phyloP scores from a whole-genome alignment of 2,113 vertebrate genomes.

The Salvelinus alpinus region DNA sequence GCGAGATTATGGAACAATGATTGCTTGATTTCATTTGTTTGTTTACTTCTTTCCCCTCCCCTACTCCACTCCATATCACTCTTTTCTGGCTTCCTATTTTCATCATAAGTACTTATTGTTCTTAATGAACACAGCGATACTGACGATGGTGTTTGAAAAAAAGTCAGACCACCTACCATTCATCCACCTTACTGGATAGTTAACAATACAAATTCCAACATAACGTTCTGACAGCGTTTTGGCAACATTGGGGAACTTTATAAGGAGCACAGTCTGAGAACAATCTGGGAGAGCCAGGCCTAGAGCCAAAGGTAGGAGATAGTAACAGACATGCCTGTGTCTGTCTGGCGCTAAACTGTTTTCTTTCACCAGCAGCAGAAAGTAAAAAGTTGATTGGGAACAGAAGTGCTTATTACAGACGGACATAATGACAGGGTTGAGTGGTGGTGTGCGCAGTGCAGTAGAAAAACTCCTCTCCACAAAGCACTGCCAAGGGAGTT shows the following conservation, averaged over 20 bases:
- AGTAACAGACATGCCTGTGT: constrained; percentile 38
- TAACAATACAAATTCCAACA: constrained; percentile 30
- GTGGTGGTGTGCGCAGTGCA: constrained; percentile 48
- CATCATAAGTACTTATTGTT: constrained; percentile 33
- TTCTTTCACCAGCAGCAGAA: constrained; percentile 44
- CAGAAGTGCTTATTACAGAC: constrained; percentile 68
- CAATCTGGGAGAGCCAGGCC: constrained; percentile 49
- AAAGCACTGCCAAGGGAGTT: constrained; percentile 24
- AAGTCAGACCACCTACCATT: constrained; percentile 50
- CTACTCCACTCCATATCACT: constrained; percentile 16
- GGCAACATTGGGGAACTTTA: constrained; percentile 27
- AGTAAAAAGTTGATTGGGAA: constrained; percentile 54
- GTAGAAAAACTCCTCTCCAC: constrained; percentile 44
- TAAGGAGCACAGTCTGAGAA: constrained; percentile 50
- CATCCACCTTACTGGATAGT: constrained; percentile 36
- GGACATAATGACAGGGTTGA: constrained; percentile 65
- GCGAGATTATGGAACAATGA: constrained; percentile 3
- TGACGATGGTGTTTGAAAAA: neutral
- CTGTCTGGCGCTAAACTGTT: constrained; percentile 56
- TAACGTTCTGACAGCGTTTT: constrained; percentile 41
- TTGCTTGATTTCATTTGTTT: constrained; percentile 7
- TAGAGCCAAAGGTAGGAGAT: constrained; percentile 31
- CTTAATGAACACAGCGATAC: constrained; percentile 22
- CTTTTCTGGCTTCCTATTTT: neutral
- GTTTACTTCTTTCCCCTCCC: neutral